Evolutionary conservation across 2,797 vertebrate species (phyloP), one percentile per base, ranked within the genome.

Genomic region (Hyperoplus lanceolatus): DNA sequence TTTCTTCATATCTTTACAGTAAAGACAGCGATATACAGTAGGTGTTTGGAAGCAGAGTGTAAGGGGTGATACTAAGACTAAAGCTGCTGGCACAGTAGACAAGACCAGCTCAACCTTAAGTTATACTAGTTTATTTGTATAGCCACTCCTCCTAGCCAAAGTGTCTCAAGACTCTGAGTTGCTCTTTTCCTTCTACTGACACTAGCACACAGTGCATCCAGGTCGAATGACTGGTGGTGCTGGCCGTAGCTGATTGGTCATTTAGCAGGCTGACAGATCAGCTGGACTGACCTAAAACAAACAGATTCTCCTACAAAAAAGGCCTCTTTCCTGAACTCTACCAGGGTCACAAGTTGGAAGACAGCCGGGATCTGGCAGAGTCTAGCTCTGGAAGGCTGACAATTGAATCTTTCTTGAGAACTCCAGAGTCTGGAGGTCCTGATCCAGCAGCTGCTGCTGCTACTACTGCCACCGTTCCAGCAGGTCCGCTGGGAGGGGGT

Each of bases 321-420:
- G 93, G 94, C 93, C 90, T 94, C 91, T 90, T 92, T 92, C 90
- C 90, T 83, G 77, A 93, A 90, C 90, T 91, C 84, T 86, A 92
- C 92, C 88, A 95, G 92, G 95, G 97, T 99, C 98, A 99, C 97
- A 99, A 98, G 94, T 99, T 99, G 95, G 98, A 98, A 81, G 98
- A 97, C 80, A 99, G 96, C 94, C 97, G 96, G 81, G 97, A 97
- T 96, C 97, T 97, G 90, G 96, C 94, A 18, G 96, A 95, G 96
- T 99, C 97, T 91, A 95, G 96, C 85, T 97, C 97, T 42, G 97
- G 96, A 81, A 96, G 95, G 91, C 97, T 96, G 82, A 96, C 94
- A 77, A 95, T 94, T 63, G 96, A 97, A 95, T 96, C 96, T 92
- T 97, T 97, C 93, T 95, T 95, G 87, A 96, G 89, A 48, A 90